Evolutionary conservation across 2,113 vertebrate genomes (phyloP).

Genomic region (Heptranchias perlo): DNA sequence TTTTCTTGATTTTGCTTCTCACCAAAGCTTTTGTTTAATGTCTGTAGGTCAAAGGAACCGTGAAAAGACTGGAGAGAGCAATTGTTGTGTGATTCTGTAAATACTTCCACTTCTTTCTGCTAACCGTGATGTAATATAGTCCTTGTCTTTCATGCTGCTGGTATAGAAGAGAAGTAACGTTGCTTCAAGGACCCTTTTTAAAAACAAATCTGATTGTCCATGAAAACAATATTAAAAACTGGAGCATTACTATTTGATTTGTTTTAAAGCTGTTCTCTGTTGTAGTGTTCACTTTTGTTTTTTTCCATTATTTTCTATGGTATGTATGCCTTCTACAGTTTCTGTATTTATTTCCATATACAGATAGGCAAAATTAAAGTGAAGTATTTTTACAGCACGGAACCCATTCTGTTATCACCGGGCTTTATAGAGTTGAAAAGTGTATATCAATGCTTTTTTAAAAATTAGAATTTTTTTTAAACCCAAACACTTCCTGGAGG

Average conservation of each 20-base stretch:
- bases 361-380: background rate
- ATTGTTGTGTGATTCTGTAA: constrained; percentile 98
- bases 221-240: constrained; percentile 45
- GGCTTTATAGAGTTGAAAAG: background rate
- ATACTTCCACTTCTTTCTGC: constrained; percentile 55
- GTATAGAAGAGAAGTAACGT: constrained; percentile 52
- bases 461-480: constrained; percentile 47
- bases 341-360: constrained; percentile 29
- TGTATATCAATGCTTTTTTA: constrained; percentile 19
- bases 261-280: constrained; percentile 44
- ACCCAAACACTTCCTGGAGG: constrained; percentile 49
- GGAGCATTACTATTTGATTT: constrained; percentile 48
- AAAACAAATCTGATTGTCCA: constrained; percentile 57
- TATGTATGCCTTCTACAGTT: background rate
- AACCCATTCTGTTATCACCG: background rate
- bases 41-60: constrained; percentile 89
- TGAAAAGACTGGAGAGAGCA: constrained; percentile 96
- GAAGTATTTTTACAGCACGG: constrained; percentile 9
- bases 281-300: constrained; percentile 52
- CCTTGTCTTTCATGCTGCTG: constrained; percentile 70
- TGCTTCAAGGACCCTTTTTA: constrained; percentile 57
- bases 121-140: constrained; percentile 63
- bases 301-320: constrained; percentile 43
- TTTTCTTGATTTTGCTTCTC: constrained; percentile 16
- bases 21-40: background rate